phyloP scores from a whole-genome alignment of 2,113 vertebrate genomes.

The Oryzias javanicus region DNA sequence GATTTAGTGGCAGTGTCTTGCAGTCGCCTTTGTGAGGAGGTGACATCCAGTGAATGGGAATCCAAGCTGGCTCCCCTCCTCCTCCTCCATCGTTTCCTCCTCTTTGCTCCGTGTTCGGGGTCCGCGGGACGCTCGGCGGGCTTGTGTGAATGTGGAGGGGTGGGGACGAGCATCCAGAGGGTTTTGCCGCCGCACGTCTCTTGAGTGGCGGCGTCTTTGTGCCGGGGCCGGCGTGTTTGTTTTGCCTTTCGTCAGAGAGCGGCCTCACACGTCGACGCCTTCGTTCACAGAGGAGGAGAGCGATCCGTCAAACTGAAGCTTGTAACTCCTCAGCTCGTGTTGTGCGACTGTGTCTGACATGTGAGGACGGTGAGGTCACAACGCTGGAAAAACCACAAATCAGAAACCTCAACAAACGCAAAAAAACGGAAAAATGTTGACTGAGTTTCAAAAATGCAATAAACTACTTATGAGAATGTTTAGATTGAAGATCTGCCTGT shows the following conservation, averaged over 20 bases:
- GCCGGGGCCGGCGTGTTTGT: slow-evolving; percentile 71
- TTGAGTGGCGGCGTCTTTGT: slow-evolving; percentile 70
- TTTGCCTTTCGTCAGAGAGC: slow-evolving; percentile 63
- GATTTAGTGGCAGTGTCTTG: slow-evolving; percentile 78
- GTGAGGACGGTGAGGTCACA: too few species aligned
- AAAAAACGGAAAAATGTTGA: too few species aligned
- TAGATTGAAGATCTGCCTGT: too few species aligned
- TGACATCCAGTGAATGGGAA: slow-evolving; percentile 78
- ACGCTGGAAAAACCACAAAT: too few species aligned
- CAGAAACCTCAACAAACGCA: too few species aligned
- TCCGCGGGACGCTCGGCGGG: slow-evolving; percentile 23
- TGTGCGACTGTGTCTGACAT: too few species aligned
- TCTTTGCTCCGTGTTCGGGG: slow-evolving; percentile 38
- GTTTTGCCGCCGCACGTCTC: slow-evolving; percentile 67
- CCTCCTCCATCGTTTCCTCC: slow-evolving; percentile 48
- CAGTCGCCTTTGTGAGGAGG: slow-evolving; percentile 70
- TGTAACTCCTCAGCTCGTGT: too few species aligned
- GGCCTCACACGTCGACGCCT: slow-evolving; percentile 58
- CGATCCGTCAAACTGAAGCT: too few species aligned
- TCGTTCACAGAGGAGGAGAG: slow-evolving; percentile 21
- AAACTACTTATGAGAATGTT: too few species aligned
- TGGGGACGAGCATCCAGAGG: slow-evolving; percentile 44
- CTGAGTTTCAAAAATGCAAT: too few species aligned
- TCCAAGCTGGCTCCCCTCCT: slow-evolving; percentile 58
- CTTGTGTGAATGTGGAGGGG: slow-evolving; percentile 21